A percentile compares a stretch with the other conserved stretches of the same genome.
These are phyloP conservation scores for Saturnia japonica DNA, from an alignment of 2,888 invertebrate species.

Conservation along the genomic window DNA sequence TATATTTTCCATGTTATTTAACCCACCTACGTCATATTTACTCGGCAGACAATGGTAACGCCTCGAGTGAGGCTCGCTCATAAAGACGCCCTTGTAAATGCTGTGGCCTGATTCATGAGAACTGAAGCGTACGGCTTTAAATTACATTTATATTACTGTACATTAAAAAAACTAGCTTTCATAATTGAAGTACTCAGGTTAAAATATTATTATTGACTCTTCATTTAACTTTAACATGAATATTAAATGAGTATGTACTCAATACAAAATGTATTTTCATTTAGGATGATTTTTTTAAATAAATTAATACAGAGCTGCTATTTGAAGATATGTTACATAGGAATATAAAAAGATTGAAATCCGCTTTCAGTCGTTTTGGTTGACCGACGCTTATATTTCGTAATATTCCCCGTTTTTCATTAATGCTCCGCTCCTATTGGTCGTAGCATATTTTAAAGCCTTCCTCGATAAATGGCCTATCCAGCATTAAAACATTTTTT, in stretches of 20 bases:
- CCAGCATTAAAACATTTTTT: too few species aligned
- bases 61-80: constrained; percentile 33
- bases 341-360: too few species aligned
- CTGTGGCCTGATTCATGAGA: constrained; percentile 42
- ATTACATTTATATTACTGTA: constrained; percentile 38
- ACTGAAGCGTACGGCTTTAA: constrained; percentile 38
- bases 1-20: constrained; percentile 22
- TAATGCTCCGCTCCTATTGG: too few species aligned
- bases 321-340: too few species aligned
- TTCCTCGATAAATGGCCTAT: too few species aligned
- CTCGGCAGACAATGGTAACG: constrained; percentile 28
- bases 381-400: too few species aligned
- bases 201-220: neutral
- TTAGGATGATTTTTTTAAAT: neutral
- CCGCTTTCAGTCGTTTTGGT: too few species aligned
- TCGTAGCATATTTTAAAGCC: too few species aligned
- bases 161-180: constrained; percentile 9
- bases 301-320: neutral
- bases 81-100: constrained; percentile 42
- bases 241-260: neutral
- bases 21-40: constrained; percentile 20
- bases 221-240: neutral
- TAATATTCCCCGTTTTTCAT: too few species aligned
- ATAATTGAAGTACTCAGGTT: neutral
- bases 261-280: neutral